Conservation (phyloP, 1,140 invertebrate species). For the Brachionus koreanus region DNA sequence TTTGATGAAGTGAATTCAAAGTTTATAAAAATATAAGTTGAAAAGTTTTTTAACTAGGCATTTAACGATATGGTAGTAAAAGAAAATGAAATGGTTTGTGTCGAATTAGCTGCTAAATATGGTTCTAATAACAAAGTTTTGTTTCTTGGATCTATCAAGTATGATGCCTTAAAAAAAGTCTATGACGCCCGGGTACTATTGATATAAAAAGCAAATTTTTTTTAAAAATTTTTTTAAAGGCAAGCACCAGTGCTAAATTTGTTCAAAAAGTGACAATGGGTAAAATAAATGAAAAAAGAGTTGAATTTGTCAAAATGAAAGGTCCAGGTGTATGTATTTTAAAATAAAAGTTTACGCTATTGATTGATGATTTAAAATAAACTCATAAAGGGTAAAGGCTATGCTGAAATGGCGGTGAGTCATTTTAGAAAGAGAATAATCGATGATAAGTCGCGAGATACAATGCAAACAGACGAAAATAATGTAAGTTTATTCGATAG, state of each 20-base stretch:
- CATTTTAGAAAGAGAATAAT: neutral
- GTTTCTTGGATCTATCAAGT: conserved; percentile 91
- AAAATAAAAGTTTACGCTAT: neutral
- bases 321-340: conserved; percentile 66
- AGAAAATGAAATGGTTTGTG: conserved; percentile 96
- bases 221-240: conserved; percentile 65
- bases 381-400: conserved; percentile 73
- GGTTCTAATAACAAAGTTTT: conserved; percentile 72
- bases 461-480: neutral
- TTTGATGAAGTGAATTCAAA: conserved; percentile 81
- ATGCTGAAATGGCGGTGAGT: conserved; percentile 90
- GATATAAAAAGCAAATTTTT: conserved; percentile 46
- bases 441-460: neutral
- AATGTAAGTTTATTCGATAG: too few relatives aligned
- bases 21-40: neutral
- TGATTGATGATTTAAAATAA: neutral
- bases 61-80: conserved; percentile 88
- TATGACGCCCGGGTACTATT: conserved; percentile 84
- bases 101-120: conserved; percentile 88
- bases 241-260: conserved; percentile 85
- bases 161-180: conserved; percentile 90
- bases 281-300: conserved; percentile 69
- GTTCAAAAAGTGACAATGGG: conserved; percentile 92
- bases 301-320: conserved; percentile 96
- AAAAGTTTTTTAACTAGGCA: conserved; percentile 61